Evolutionary conservation across 2,888 invertebrate species (phyloP).

Genomic region (Altica lythri): DNA sequence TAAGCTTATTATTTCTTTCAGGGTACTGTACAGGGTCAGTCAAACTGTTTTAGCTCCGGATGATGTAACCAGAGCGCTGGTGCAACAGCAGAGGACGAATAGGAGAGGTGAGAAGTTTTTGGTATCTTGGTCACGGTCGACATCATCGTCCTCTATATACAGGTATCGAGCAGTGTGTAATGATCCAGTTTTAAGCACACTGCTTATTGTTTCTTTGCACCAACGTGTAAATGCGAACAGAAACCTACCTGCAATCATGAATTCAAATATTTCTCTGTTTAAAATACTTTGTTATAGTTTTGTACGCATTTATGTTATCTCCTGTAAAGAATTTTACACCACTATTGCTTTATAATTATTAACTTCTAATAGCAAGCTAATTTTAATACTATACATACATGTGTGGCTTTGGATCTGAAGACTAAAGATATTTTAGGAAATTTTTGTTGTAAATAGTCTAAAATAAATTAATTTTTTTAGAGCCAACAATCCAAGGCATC

Average conservation of each 20-base stretch:
- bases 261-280: too few relatives aligned
- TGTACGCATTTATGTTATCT: too few relatives aligned
- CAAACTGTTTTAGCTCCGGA: conserved; percentile 74
- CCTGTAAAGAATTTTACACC: too few relatives aligned
- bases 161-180: conserved; percentile 55
- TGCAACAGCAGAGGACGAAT: conserved; percentile 63
- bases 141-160: conserved; percentile 65
- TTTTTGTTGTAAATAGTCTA: too few relatives aligned
- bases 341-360: too few relatives aligned
- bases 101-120: conserved; percentile 67
- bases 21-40: conserved; percentile 70
- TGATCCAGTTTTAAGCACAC: conserved; percentile 16
- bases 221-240: conserved; percentile 4
- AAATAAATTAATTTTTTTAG: conserved; percentile 49
- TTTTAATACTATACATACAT: not conserved
- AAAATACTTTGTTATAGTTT: too few relatives aligned
- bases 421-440: too few relatives aligned
- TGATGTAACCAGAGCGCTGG: conserved; percentile 72
- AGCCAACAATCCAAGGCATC: conserved; percentile 65
- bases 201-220: conserved; percentile 14
- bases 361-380: too few relatives aligned
- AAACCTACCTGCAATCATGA: too few relatives aligned
- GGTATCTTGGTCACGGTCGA: conserved; percentile 66
- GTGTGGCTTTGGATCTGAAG: too few relatives aligned
- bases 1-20: conserved; percentile 53